Evolutionary conservation across 1,140 invertebrate species (phyloP).

Genomic region (Oedothorax gibbosus): DNA sequence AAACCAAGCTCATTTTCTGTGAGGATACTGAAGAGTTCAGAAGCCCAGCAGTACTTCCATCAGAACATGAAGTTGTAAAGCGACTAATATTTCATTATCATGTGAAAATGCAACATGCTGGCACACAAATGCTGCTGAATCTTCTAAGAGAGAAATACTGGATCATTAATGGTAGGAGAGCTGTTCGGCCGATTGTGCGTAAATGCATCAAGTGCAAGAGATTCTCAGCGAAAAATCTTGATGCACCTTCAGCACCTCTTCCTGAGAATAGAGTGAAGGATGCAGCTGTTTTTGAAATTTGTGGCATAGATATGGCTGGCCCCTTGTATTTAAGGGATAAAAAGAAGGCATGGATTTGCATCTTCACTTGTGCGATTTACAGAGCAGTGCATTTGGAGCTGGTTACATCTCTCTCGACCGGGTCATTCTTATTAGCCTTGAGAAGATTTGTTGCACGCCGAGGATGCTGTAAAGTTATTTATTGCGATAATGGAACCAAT

Average conservation of each 20-base stretch:
- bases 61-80: background rate
- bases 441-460: constrained; percentile 67
- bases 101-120: constrained; percentile 10
- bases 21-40: background rate
- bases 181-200: background rate
- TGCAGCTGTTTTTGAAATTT: constrained; percentile 64
- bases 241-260: constrained; percentile 8
- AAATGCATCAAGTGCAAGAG: constrained; percentile 21
- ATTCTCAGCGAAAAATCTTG: constrained; percentile 7
- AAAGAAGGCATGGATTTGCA: constrained; percentile 65
- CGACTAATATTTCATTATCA: background rate
- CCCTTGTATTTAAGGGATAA: constrained; percentile 68
- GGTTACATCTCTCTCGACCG: constrained; percentile 66
- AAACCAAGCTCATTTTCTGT: background rate
- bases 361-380: constrained; percentile 69
- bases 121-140: constrained; percentile 2
- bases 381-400: constrained; percentile 70
- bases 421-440: constrained; percentile 67
- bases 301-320: constrained; percentile 69
- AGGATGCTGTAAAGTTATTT: constrained; percentile 38
- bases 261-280: constrained; percentile 62
- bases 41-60: background rate
- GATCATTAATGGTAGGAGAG: constrained; percentile 26
- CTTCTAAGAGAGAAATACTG: constrained; percentile 18
- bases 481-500: constrained; percentile 50